Evolutionary conservation across 1,140 invertebrate genomes (phyloP), one percentile per base, ranked within the genome.

Genomic region (Achatina immaculata): DNA sequence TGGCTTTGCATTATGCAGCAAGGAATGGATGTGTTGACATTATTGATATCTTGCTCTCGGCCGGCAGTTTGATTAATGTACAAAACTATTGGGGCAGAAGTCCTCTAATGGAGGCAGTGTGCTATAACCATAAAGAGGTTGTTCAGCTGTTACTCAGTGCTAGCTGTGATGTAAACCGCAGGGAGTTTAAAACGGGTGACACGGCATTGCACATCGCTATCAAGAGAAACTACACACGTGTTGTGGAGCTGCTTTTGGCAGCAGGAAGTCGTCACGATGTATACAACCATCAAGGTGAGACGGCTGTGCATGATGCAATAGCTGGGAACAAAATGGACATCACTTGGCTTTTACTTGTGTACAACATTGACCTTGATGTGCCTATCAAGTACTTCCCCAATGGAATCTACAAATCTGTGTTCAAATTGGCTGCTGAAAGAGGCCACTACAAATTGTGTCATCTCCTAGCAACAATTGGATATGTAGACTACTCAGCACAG

Each of bases 1-100:
- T 97, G 9, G 96, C 97, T 0, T 92, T 99, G 58, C 97, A 99
- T 89, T 91, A 90, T 74, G 89, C 90, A 0, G 86, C 90, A 0
- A 82, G 90, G 74, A 90, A 90, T 66, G 90, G 90, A 1, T 88
- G 88, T 81, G 83, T 85, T 36, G 88, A 89, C 73, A 88, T 90
- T 43, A 87, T 89, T 43, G 86, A 88, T 38, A 88, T 89, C 65
- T 82, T 91, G 31, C 83, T 91, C 55, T 84, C 85, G 9, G 86
- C 88, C 21, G 89, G 89, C 36, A 89, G 88, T 81, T 83, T 89
- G 45, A 86, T 90, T 4, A 87, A 91, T 81, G 89, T 90, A 42
- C 90, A 91, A 82, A 91, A 91, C 82, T 90, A 91, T 77, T 91
- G 90, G 90, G 90, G 90, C 11, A 81, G 89, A 65, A 91, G 90